A percentile compares a stretch with the other conserved stretches of the same genome.
phyloP scores from a whole-genome alignment of 2,113 vertebrate genomes.

The Empidonax alnorum region DNA sequence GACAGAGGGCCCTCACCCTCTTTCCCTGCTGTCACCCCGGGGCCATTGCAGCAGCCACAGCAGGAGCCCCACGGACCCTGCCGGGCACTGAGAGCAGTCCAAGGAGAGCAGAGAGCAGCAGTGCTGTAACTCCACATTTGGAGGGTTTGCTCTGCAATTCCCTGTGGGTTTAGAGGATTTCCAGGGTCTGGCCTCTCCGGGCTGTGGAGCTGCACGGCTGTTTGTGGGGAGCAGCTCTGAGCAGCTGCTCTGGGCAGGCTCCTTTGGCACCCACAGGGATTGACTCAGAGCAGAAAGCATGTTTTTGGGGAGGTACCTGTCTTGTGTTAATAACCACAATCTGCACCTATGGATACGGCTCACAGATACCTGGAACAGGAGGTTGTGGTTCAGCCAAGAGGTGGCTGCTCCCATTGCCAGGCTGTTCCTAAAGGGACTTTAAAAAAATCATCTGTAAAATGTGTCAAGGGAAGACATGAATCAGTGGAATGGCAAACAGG shows the following conservation, averaged over 20 bases:
- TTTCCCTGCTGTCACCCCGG: background rate
- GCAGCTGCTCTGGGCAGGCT: background rate
- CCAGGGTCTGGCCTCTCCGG: background rate
- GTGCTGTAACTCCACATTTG: rapidly evolving
- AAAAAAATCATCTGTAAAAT: background rate
- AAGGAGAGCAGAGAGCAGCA: background rate
- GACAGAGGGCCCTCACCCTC: background rate
- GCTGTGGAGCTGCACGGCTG: rapidly evolving
- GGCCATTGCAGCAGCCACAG: background rate
- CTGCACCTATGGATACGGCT: rapidly evolving
- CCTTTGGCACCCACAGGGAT: background rate
- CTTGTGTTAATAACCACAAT: background rate
- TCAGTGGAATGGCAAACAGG: background rate
- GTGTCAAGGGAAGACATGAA: background rate
- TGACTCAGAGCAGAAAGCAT: background rate
- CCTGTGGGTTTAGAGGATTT: background rate
- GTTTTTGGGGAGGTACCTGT: background rate
- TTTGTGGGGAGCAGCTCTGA: background rate
- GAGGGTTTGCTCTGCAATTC: background rate
- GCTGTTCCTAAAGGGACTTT: background rate
- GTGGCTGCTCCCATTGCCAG: background rate
- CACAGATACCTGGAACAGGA: background rate
- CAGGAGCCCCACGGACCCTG: background rate
- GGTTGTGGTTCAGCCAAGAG: background rate
- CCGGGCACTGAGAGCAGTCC: background rate